Evolutionary conservation across 2,888 invertebrate species (phyloP), one percentile per base, ranked within the genome.

Genomic region (Noctuana brunneofusca): DNA sequence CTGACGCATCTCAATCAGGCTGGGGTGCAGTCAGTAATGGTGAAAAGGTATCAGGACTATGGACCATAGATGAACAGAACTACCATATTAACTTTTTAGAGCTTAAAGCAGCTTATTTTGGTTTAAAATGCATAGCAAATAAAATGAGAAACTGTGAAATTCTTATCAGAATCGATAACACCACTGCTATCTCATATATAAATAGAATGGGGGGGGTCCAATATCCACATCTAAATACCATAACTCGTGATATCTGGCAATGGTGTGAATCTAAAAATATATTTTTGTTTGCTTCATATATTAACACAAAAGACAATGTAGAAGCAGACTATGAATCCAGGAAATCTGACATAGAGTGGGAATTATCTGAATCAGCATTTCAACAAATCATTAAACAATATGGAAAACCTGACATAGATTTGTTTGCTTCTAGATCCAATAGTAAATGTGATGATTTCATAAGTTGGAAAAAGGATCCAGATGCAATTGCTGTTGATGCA

Each of bases 161-260:
- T 35, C 35, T 35, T 35, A 35, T 35, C 35, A 35, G 35, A 41
- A 41, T 41, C 1, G 14, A 41, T 16, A 16, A 8, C 6, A 16
- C 16, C 38, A 41, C 38, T 41, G 38, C 14, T 41, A 41, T 41
- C 16, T 41, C 38, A 41, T 41, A 41, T 16, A 41, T 41, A 14
- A 16, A 41, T 16, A 41, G 38, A 41, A 41, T 14, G 38, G 38
- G 38, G 38, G 16, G 38, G 38, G 38, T 41, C 38, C 38, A 16
- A 41, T 41, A 41, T 6, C 38, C 38, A 41, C 14, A 16, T 41
- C 8, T 41, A 16, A 14, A 14, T 16, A 41, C 14, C 5, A 38
- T 38, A 6, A 38, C 38, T 8, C 14, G 38, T 14, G 16, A 41
- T 16, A 41, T 41, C 1, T 41, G 38, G 8, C 38, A 41, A 16